These are phyloP conservation scores for Protonemura montana DNA, from an alignment of 2,888 invertebrate genomes.

Conservation along the genomic window DNA sequence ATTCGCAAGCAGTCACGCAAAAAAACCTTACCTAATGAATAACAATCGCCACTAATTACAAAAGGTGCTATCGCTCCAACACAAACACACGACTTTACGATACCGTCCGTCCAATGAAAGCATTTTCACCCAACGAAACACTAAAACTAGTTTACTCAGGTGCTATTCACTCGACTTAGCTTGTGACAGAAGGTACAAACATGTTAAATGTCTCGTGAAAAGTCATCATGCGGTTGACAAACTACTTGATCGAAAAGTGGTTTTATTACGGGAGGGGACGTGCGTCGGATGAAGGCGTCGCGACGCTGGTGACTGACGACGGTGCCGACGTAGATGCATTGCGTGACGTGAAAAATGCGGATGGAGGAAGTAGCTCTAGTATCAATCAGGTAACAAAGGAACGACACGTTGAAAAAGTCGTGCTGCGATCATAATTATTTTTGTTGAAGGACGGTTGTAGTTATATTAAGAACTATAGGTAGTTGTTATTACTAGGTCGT, in stretches of 20 bases:
- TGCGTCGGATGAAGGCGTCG: background rate
- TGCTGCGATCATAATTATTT: background rate
- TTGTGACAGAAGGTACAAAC: background rate
- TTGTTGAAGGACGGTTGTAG: background rate
- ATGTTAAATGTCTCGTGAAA: background rate
- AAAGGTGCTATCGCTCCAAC: background rate
- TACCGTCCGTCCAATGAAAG: background rate
- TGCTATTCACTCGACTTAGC: background rate
- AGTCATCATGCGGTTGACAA: background rate
- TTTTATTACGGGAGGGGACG: background rate
- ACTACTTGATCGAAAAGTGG: background rate
- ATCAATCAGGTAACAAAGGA: slow-evolving; percentile 13
- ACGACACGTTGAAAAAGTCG: background rate
- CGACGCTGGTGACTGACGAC: background rate
- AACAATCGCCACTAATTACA: background rate
- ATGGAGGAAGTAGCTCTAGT: background rate
- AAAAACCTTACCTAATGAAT: background rate
- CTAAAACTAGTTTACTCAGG: background rate
- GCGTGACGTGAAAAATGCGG: background rate
- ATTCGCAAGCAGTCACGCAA: background rate
- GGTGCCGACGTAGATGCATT: background rate
- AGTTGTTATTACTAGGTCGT: background rate
- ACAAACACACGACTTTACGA: background rate
- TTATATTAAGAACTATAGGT: background rate
- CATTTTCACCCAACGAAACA: background rate